Evolutionary conservation across 2,888 invertebrate genomes (phyloP), one percentile per base, ranked within the genome.

Genomic region (Mimumesa dahlbomi): DNA sequence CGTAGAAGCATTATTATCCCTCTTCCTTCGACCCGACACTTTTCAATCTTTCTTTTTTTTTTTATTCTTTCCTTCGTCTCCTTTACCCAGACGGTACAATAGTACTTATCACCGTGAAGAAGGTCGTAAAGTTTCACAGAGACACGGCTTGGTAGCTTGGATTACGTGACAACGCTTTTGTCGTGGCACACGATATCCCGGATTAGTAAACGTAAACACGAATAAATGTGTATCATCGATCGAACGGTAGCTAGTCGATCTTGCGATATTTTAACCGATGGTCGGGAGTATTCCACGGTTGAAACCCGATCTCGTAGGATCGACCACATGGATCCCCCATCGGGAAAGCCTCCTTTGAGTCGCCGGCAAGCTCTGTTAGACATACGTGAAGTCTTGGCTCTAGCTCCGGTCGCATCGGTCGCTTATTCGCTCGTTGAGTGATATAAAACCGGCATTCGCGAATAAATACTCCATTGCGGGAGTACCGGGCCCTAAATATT

Each of bases 401-500:
- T 31, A 19, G 19, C 22, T 52, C 14, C 53, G 53, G 66, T 52
- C 57, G 48, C 61, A 34, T 38, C 50, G 64, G 43, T 42, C 71
- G 53, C 34, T 21, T 11, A 52, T 62, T 50, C 70, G 49, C 45
- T 49, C 59, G 54, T 79, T 80, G 85, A 85, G 84, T 82, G 87
- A 87, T 85, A 86, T 86, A 85, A 85, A 87, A 85, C 77, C 85
- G 77, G 83, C 83, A 77, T 73, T 34, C 74, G 77, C 72, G 84
- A 85, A 87, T 87, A 86, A 87, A 87, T 85, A 85, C 85, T 80
- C 86, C 87, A 85, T 87, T 84, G 84, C 85, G 81, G 85, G 83
- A 85, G 83, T 82, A 79, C 77, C 48, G 73, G 62, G 77, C 76
- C 79, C 83, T 86, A 85, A 84, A 86, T 86, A 86, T 86, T 86